Base-by-base conservation (phyloP, 2,797 vertebrate genomes). In the Choloepus didactylus region DNA sequence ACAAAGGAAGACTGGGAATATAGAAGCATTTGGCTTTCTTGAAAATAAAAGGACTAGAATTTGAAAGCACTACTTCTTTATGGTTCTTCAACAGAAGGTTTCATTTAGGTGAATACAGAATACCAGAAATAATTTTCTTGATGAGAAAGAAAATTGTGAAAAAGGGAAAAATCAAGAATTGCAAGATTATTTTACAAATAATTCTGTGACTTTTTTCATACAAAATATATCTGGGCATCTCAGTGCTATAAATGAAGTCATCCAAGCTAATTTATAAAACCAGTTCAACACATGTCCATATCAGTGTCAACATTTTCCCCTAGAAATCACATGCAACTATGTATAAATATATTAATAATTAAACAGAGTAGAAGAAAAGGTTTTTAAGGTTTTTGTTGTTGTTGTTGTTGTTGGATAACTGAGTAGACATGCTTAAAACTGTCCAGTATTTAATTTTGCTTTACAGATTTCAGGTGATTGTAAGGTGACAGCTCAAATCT, bases 371-470 rank as follows among this genome's bases (percentile, higher is more conserved):
- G 9, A 29, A 96, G 96, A 89, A 21, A 95, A 96, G 0, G 35
- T n/a, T 82, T 94, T 86, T 49, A 35, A 35, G 35, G 35, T 35
- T 35, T 35, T 35, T 35, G 35, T 35, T 35, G 35, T 84, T 38
- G 35, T 90, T 97, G n/a, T 70, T 97, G 25, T 79, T 96, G 29
- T 80, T 96, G 95, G 95, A 97, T 97, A 97, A 96, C 93, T 96
- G 96, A 90, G 91, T 93, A 44, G 69, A 81, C 93, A 86, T 82
- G 67, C 25, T 96, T 69, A 44, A 92, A 46, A 51, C 5, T 86
- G 9, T n/a, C 69, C 64, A 79, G 18, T 29, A 85, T 18, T 49
- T 70, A 67, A 81, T 56, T 81, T 66, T 88, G 46, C 19, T 91
- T 95, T 81, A 31, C 29, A 19, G 73, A 21, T 25, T 29, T 72